These are phyloP conservation scores for Troides aeacus DNA, from an alignment of 2,888 invertebrate genomes.

Conservation along the genomic window DNA sequence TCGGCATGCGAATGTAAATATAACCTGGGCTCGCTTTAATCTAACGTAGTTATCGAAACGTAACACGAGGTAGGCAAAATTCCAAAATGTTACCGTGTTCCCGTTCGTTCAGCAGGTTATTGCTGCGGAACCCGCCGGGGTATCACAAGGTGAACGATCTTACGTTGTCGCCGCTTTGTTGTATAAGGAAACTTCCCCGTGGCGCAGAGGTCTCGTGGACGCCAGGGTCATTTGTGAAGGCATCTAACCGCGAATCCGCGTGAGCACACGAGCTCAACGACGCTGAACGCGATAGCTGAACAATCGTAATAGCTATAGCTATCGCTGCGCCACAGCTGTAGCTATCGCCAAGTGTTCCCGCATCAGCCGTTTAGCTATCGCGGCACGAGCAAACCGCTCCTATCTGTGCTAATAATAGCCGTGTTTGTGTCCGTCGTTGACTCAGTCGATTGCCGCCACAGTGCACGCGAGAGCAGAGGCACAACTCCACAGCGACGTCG, in stretches of 20 bases:
- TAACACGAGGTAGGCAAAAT: constrained; percentile 4
- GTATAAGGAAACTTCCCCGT: too few relatives aligned
- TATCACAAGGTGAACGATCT: too few relatives aligned
- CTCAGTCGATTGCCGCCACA: constrained; percentile 19
- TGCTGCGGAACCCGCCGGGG: not conserved
- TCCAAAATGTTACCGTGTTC: constrained; percentile 1
- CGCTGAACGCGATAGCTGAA: too few relatives aligned
- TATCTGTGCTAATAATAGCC: constrained; percentile 43
- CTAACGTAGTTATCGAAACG: constrained; percentile 3
- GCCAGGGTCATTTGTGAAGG: too few relatives aligned
- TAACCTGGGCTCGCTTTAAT: not conserved
- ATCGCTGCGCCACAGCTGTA: too few relatives aligned
- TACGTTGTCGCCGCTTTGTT: too few relatives aligned
- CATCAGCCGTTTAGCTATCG: constrained; percentile 31
- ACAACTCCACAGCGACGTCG: not conserved
- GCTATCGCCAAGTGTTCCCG: constrained; percentile 38
- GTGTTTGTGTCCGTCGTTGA: constrained; percentile 38
- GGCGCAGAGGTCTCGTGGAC: too few relatives aligned
- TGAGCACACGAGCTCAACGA: too few relatives aligned
- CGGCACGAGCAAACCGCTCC: constrained; percentile 28
- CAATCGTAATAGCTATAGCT: too few relatives aligned
- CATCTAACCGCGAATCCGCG: too few relatives aligned
- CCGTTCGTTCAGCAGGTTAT: too few relatives aligned
- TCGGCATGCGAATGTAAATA: constrained; percentile 7
- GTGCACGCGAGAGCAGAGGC: constrained; percentile 11